A percentile compares a stretch with the other conserved stretches of the same genome.
Evolutionary conservation across 2,888 invertebrate species (phyloP).

Genomic region (Aethes cnicana): DNA sequence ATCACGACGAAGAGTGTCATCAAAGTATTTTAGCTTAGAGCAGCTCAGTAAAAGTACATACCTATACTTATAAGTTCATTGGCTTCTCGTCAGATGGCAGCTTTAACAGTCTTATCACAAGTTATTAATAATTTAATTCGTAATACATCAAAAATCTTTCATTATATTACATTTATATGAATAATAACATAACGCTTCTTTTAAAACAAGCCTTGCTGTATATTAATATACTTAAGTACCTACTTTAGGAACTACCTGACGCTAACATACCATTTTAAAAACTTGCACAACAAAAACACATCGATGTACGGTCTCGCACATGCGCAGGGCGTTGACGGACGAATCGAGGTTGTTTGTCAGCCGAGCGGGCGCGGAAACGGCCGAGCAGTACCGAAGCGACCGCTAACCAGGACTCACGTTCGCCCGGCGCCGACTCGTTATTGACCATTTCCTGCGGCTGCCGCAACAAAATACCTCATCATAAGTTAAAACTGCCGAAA

Average conservation of each 20-base stretch:
- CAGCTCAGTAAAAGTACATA: too few relatives aligned
- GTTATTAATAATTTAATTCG: too few relatives aligned
- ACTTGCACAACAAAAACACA: constrained; percentile 46
- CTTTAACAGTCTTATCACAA: neutral
- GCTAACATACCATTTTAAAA: neutral
- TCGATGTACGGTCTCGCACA: constrained; percentile 54
- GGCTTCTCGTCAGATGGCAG: neutral
- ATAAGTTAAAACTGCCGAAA: constrained; percentile 52
- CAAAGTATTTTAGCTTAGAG: neutral
- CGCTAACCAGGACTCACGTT: constrained; percentile 60
- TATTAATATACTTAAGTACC: too few relatives aligned
- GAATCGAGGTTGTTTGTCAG: constrained; percentile 46
- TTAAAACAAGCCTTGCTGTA: too few relatives aligned
- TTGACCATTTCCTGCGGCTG: constrained; percentile 72
- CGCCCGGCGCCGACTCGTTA: constrained; percentile 61
- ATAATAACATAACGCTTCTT: too few relatives aligned
- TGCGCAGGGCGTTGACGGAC: constrained; percentile 48
- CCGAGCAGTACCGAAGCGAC: constrained; percentile 73
- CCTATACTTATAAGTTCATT: neutral
- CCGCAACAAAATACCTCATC: constrained; percentile 52
- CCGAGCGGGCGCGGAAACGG: constrained; percentile 55
- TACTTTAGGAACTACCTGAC: too few relatives aligned
- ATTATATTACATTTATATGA: too few relatives aligned
- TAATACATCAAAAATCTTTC: too few relatives aligned
- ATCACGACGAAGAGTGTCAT: too few relatives aligned